These are phyloP conservation scores for Aphelenchoides besseyi DNA, from an alignment of 1,140 invertebrate species.

Conservation along the genomic window DNA sequence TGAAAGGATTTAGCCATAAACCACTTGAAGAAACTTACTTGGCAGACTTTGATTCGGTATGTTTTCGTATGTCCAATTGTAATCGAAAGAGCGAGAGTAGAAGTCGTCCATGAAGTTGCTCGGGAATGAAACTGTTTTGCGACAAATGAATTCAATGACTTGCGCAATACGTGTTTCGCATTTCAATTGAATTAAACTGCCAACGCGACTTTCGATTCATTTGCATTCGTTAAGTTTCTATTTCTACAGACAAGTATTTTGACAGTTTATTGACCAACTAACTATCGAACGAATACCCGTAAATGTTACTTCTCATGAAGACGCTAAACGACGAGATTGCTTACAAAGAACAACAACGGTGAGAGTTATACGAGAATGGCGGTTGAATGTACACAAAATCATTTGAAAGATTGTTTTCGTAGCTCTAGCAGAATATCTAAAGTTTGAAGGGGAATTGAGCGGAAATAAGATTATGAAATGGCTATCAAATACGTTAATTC, in stretches of 20 bases:
- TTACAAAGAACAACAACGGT: too few relatives aligned
- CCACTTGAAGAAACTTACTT: too few relatives aligned
- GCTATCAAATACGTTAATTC: not conserved
- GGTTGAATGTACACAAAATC: not conserved
- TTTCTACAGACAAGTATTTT: too few relatives aligned
- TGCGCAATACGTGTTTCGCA: too few relatives aligned
- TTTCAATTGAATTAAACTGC: not conserved
- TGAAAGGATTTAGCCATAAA: too few relatives aligned
- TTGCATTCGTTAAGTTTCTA: not conserved
- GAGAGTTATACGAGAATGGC: too few relatives aligned
- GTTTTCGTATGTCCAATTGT: not conserved
- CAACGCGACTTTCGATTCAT: not conserved
- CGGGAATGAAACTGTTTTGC: too few relatives aligned
- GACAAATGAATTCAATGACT: too few relatives aligned
- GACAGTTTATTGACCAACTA: not conserved
- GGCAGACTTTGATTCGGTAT: too few relatives aligned
- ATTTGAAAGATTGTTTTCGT: too few relatives aligned
- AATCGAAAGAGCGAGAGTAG: not conserved
- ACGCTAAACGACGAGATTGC: too few relatives aligned
- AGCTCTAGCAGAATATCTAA: not conserved
- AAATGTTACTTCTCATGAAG: too few relatives aligned
- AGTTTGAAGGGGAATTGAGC: not conserved
- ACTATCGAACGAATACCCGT: not conserved
- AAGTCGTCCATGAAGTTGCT: not conserved
- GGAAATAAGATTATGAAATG: not conserved